Evolutionary conservation across 2,797 vertebrate genomes (phyloP).

Genomic region (Enteromius anoplus): DNA sequence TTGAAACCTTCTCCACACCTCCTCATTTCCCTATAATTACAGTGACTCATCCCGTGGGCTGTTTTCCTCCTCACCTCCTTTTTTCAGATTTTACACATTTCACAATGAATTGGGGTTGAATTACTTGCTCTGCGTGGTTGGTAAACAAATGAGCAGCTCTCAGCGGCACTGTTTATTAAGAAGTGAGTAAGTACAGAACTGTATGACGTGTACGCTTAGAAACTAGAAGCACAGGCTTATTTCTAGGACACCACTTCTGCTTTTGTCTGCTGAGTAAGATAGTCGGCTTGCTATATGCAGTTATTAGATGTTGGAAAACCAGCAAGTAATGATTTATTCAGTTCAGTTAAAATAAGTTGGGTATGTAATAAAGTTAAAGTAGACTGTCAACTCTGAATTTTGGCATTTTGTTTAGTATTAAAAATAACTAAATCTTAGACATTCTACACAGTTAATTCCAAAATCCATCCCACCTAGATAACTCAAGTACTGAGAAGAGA

Average conservation of each 20-base stretch:
- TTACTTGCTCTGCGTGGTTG: slow-evolving; percentile 29
- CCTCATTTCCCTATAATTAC: slow-evolving; percentile 45
- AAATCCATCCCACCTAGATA: not conserved
- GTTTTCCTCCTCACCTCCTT: slow-evolving; percentile 23
- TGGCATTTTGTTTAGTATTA: not conserved
- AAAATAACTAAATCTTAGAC: not conserved
- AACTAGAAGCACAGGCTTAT: slow-evolving; percentile 1
- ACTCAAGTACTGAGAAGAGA: not conserved
- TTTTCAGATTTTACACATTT: slow-evolving; percentile 39
- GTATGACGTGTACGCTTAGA: not conserved
- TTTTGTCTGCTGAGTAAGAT: slow-evolving; percentile 8
- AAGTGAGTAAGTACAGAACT: slow-evolving; percentile 23
- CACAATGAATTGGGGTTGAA: slow-evolving; percentile 36
- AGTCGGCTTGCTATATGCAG: not conserved
- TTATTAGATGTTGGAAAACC: not conserved
- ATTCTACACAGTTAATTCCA: not conserved
- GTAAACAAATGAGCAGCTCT: slow-evolving; percentile 35
- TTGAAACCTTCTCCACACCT: slow-evolving; percentile 39
- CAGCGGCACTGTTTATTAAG: not conserved
- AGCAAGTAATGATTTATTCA: not conserved
- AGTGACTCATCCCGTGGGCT: slow-evolving; percentile 48
- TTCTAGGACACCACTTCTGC: slow-evolving; percentile 10
- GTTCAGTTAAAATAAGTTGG: too few relatives aligned
- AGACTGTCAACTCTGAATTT: not conserved
- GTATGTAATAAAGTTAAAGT: too few relatives aligned